phyloP scores from a whole-genome alignment of 2,113 vertebrate genomes.

The Haliaeetus leucogaster region DNA sequence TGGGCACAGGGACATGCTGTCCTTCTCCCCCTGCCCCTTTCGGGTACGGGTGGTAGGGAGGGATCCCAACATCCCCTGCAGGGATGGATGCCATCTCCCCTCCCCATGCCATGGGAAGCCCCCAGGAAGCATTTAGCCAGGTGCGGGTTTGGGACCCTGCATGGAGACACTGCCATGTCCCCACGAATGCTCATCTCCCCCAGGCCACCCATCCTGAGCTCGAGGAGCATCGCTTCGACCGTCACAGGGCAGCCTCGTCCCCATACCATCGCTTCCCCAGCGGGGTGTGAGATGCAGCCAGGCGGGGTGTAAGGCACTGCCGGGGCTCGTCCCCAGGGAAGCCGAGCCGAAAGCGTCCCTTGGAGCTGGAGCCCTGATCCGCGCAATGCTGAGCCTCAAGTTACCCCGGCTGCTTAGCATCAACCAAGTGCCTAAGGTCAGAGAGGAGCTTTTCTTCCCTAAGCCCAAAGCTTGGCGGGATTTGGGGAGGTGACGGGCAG shows the following conservation, averaged over 20 bases:
- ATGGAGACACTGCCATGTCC: rapidly evolving
- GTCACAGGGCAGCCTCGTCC: neutral
- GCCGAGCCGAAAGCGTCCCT: rapidly evolving
- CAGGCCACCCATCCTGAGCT: neutral
- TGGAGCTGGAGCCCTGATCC: rapidly evolving
- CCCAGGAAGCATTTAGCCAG: rapidly evolving
- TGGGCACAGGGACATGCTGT: neutral
- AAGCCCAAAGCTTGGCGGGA: rapidly evolving
- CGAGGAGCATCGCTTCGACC: rapidly evolving
- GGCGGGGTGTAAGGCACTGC: neutral
- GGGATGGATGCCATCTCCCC: rapidly evolving
- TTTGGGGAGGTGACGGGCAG: neutral
- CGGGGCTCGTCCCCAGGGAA: neutral
- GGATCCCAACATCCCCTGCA: neutral
- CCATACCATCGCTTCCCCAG: rapidly evolving
- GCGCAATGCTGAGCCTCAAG: slow-evolving; percentile 81
- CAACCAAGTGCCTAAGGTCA: slow-evolving; percentile 90
- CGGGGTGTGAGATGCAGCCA: neutral
- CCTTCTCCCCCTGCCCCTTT: neutral
- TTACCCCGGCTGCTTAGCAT: slow-evolving; percentile 81
- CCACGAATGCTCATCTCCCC: rapidly evolving
- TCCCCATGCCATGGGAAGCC: neutral
- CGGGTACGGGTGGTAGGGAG: rapidly evolving
- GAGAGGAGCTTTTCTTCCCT: neutral
- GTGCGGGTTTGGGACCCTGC: rapidly evolving